Evolutionary conservation across 1,140 invertebrate genomes (phyloP).

Genomic region (Aphelenchoides fujianensis): DNA sequence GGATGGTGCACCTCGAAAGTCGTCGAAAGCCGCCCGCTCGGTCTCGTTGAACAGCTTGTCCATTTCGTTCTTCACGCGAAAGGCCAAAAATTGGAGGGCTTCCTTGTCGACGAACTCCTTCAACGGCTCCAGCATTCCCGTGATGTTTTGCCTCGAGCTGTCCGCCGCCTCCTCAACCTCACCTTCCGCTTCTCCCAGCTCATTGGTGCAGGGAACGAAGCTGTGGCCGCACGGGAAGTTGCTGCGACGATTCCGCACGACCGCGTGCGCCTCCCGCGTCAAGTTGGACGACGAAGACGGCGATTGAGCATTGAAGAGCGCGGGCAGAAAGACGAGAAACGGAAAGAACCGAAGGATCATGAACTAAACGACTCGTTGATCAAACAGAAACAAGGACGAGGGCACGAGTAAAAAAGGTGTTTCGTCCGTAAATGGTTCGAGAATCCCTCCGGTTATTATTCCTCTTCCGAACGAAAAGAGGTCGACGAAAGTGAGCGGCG

Average conservation of each 20-base stretch:
- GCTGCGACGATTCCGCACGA: constrained; percentile 30
- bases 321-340: no score
- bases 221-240: constrained; percentile 57
- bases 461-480: no score
- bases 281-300: no score
- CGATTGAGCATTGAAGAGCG: no score
- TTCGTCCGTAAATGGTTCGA: no score
- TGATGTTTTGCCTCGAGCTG: background rate
- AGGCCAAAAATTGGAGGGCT: constrained; percentile 29
- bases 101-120: constrained; percentile 28
- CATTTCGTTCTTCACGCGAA: constrained; percentile 35
- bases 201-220: constrained; percentile 48
- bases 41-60: constrained; percentile 50
- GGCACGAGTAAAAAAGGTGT: no score
- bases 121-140: background rate
- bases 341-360: no score
- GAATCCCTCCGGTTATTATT: no score
- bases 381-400: no score
- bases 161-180: constrained; percentile 22
- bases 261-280: no score
- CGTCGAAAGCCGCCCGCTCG: constrained; percentile 38
- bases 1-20: constrained; percentile 27
- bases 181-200: constrained; percentile 19
- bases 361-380: no score
- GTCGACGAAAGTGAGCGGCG: no score